Evolutionary conservation across 2,797 vertebrate species (phyloP).

Genomic region (Glyptemys insculpta): DNA sequence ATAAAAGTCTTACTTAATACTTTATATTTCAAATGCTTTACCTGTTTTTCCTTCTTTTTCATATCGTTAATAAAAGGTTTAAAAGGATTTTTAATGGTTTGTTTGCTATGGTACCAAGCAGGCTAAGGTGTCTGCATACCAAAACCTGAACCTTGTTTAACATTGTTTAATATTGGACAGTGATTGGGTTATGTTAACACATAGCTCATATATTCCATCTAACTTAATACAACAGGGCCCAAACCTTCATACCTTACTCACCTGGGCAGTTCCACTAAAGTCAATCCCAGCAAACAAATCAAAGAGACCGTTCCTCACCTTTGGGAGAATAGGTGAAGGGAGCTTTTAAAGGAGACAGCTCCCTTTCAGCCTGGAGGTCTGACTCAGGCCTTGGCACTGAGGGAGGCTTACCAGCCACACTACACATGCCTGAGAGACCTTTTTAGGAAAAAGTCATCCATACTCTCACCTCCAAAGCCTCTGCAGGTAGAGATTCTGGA

Average conservation of each 20-base stretch:
- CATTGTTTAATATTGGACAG: background rate
- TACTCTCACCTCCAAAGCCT: background rate
- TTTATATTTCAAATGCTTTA: background rate
- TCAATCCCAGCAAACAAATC: background rate
- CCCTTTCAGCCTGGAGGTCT: background rate
- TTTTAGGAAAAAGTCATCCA: background rate
- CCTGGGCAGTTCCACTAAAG: background rate
- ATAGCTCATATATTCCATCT: background rate
- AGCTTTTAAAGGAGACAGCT: background rate
- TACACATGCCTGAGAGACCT: background rate
- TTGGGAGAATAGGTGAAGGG: background rate
- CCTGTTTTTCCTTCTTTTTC: background rate
- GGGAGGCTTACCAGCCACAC: background rate
- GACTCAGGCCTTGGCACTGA: background rate
- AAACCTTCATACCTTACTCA: background rate
- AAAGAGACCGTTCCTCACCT: background rate
- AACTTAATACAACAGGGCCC: background rate
- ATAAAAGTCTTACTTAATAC: no score
- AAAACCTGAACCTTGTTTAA: background rate
- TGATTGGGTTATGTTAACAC: no score
- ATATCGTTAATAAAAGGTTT: background rate
- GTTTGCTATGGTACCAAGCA: background rate
- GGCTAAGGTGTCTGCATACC: background rate
- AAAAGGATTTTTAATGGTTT: background rate
- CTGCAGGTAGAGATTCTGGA: background rate